Base-by-base conservation (phyloP, 2,797 vertebrate species). In the Neosalanx taihuensis region DNA sequence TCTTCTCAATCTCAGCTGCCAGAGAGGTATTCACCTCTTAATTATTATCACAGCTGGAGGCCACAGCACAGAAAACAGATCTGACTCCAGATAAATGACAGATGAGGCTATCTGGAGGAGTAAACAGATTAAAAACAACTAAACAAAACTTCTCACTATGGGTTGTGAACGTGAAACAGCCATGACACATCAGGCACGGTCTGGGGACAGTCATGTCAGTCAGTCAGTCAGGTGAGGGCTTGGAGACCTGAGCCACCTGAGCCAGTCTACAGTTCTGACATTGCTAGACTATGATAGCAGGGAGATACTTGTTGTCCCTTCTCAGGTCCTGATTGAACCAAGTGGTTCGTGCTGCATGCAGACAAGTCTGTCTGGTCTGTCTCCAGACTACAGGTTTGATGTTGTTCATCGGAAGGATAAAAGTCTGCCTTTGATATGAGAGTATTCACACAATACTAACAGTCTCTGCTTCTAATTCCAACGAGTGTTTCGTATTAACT, bases 1-100 rank as follows among this genome's bases (percentile, higher is more conserved):
- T 84, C 79, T 74, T 74, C 77, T 81, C 74, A 71, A 72, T 80
- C 63, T 80, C 74, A 64, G 26, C 72, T 74, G 78, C 83, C 83
- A 82, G 80, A 82, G 67, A 64, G 29, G 67, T 68, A 63, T 68
- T 81, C 83, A 75, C 79, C 82, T 81, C 62, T 60, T 76, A 91
- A 89, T 90, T 88, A 90, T 81, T 82, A 59, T 82, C 89, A 82
- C 89, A 91, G 90, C 83, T 85, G 84, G 88, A 3, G 5, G 77
- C 74, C 78, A 65, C 74, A 79, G 70, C 20, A 59, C 23, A 77
- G 64, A 60, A 85, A 84, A 83, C 67, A 51, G 64, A 83, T 77
- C 69, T 37, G 68, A 31, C 71, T 61, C 58, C 69, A 33, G 18
- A 76, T 77, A 83, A 79, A 51, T 79, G 37, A 80, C 35, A 75